phyloP scores from a whole-genome alignment of 2,797 vertebrate species.

The Pantherophis alleghaniensis region DNA sequence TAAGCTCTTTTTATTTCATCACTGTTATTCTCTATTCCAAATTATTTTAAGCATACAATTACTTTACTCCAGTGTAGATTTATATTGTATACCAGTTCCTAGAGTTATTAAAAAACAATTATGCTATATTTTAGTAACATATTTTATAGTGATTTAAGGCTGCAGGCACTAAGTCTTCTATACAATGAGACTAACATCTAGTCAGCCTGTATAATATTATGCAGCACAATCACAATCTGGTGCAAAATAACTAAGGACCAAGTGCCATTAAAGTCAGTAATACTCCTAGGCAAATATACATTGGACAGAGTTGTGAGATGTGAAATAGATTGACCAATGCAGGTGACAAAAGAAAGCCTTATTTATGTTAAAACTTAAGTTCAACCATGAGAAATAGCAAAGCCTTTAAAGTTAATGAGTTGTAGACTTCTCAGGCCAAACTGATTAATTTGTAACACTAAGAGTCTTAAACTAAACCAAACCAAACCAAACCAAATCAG shows the following conservation, averaged over 20 bases:
- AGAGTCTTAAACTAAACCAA: conserved; percentile 69
- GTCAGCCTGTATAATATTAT: neutral
- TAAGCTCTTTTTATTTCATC: conserved; percentile 12
- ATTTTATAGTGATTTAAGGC: conserved; percentile 27
- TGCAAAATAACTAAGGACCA: neutral
- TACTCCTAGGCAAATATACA: neutral
- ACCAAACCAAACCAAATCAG: conserved; percentile 74
- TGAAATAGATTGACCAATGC: neutral
- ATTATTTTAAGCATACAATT: conserved; percentile 14
- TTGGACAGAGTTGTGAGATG: neutral
- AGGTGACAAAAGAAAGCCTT: conserved; percentile 58
- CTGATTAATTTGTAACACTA: conserved; percentile 81
- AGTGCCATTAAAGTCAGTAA: neutral
- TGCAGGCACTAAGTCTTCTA: neutral
- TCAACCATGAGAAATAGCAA: conserved; percentile 73
- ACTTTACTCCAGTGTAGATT: conserved; percentile 12
- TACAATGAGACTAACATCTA: neutral
- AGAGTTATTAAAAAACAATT: conserved; percentile 4
- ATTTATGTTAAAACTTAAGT: conserved; percentile 64
- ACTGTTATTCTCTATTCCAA: neutral
- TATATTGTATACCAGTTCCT: conserved; percentile 1
- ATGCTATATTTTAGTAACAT: conserved; percentile 22
- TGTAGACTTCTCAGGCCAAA: conserved; percentile 75
- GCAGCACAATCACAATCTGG: neutral
- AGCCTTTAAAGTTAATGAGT: conserved; percentile 78